phyloP scores from a whole-genome alignment of 2,888 invertebrate genomes.

The Halictus quadricinctus region DNA sequence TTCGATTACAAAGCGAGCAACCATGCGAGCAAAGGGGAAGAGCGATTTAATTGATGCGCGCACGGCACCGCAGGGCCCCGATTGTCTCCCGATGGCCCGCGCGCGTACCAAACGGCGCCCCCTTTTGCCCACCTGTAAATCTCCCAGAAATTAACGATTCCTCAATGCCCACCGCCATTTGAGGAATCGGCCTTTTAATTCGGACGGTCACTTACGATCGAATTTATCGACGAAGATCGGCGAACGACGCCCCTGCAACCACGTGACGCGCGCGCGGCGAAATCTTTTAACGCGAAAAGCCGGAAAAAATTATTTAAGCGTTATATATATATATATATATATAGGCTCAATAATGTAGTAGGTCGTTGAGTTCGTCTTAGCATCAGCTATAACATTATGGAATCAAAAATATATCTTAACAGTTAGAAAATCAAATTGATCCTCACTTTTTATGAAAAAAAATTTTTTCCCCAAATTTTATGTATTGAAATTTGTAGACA shows the following conservation, averaged over 20 bases:
- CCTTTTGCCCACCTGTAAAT: constrained; percentile 34
- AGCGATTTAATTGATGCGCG: constrained; percentile 65
- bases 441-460: no score
- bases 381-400: no score
- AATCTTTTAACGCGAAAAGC: neutral
- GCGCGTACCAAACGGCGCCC: neutral
- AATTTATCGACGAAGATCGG: constrained; percentile 15
- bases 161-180: constrained; percentile 14
- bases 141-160: constrained; percentile 54
- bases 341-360: no score
- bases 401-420: no score
- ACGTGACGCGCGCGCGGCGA: neutral
- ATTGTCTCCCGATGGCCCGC: constrained; percentile 44
- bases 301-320: no score
- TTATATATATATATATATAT: no score
- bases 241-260: neutral
- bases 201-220: constrained; percentile 10
- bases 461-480: no score
- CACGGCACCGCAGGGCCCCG: constrained; percentile 33
- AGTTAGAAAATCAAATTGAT: no score
- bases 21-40: constrained; percentile 17
- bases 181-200: constrained; percentile 24
- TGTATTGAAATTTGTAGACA: no score
- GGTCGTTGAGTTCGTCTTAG: no score
- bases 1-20: constrained; percentile 64